Evolutionary conservation across 2,113 vertebrate species (phyloP), one percentile per base, ranked within the genome.

Genomic region (Octodon degus): DNA sequence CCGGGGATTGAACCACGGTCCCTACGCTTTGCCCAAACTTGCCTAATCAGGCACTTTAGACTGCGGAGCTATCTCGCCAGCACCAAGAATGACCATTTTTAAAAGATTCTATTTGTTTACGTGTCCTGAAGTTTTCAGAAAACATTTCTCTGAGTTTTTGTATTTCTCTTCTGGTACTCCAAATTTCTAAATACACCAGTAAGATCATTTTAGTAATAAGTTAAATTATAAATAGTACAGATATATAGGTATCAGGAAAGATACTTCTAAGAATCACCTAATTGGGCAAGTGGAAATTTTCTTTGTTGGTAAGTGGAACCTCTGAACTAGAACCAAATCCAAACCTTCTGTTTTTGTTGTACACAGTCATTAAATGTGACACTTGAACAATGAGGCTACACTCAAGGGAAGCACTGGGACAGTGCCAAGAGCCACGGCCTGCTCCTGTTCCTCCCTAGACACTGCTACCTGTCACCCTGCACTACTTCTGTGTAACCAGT

Each of bases 81-180:
- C 55, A 16, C 14, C 55, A 6, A 12, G 24, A 62, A 55, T 14
- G 14, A 55, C 0, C 37, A 0, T 40, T 50, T 70, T 50, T 5
- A 1, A 83, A 79, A 58, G 7, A 20, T 62, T 80, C 58, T 89
- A 7, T 17, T 65, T 60, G 7, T 65, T 76, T 82, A 27, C 22
- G 80, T 90, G 58, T 0, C 20, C n/a, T 81, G 85, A 89, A 22
- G 8, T 72, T 89, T 47, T 37, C 40, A 90, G 70, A 70, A 93
- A 86, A 89, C 12, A 13, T 81, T 37, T 4, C 37, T 62, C 80
- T 76, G n/a, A 80, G 50, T 85, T 85, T 43, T 27, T 43, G 3
- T 81, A 62, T 70, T 94, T 96, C 92, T 90, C 43, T 97, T 90
- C 63, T 65, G 4, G 16, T 6, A 13, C 16, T 94, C 85, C 10